A percentile compares a stretch with the other conserved stretches of the same genome.
Conservation (phyloP, 2,888 invertebrate species). For the Polia nebulosa region DNA sequence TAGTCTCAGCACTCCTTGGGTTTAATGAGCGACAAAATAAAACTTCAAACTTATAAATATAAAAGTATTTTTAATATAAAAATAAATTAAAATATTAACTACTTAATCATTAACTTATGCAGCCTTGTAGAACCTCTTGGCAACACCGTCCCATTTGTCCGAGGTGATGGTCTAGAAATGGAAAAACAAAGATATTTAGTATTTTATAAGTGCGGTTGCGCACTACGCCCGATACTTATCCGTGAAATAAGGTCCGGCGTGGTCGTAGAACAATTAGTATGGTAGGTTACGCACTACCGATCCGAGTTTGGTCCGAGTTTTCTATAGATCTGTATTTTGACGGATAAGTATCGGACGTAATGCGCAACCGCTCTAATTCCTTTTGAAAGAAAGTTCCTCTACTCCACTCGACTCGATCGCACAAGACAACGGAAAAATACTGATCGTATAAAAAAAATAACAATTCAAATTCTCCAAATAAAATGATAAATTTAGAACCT, state of each 20-base stretch:
- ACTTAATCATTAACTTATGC: constrained; percentile 49
- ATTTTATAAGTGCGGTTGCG: no score
- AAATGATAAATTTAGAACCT: no score
- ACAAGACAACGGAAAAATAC: neutral
- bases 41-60: neutral
- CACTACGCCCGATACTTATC: no score
- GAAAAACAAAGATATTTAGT: neutral
- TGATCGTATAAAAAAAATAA: neutral
- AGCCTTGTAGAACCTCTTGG: constrained; percentile 70
- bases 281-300: no score
- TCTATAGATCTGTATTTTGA: no score
- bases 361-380: no score
- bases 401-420: neutral
- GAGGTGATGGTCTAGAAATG: constrained; percentile 68
- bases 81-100: constrained; percentile 49
- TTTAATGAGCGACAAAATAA: neutral
- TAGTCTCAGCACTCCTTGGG: neutral
- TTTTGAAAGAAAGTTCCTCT: neutral
- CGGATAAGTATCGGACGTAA: no score
- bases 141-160: constrained; percentile 69
- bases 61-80: constrained; percentile 28
- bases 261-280: no score
- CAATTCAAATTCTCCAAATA: neutral
- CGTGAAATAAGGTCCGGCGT: no score
- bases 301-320: no score